These are phyloP conservation scores for Solea solea DNA, from an alignment of 2,113 vertebrate genomes.

Conservation along the genomic window DNA sequence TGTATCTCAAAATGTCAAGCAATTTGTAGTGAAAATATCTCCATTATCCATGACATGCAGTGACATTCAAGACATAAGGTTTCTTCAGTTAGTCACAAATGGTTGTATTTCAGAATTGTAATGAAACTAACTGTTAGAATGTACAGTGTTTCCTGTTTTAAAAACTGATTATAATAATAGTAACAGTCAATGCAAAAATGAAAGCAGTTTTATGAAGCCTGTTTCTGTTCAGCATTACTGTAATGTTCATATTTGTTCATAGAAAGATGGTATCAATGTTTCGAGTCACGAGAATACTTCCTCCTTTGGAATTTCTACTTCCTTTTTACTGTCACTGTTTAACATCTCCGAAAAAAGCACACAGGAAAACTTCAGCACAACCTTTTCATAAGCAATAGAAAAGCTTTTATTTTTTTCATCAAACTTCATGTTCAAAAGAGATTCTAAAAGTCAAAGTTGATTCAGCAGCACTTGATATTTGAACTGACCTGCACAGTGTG, in stretches of 20 bases:
- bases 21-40: too few species aligned
- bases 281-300: constrained; percentile 27
- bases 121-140: too few species aligned
- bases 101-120: too few species aligned
- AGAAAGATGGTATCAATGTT: constrained; percentile 8
- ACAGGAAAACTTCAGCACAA: background rate
- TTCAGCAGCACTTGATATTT: background rate
- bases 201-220: background rate
- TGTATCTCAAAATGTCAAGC: too few species aligned
- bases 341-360: background rate
- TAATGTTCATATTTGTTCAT: background rate
- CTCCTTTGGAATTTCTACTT: constrained; percentile 30
- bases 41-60: too few species aligned
- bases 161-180: background rate
- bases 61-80: too few species aligned
- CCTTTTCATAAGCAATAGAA: too few species aligned
- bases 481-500: background rate
- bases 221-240: background rate
- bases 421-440: background rate
- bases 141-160: too few species aligned
- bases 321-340: constrained; percentile 31
- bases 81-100: too few species aligned
- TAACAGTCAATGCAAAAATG: background rate
- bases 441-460: background rate
- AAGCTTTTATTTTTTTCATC: background rate